Conservation (phyloP, 2,888 invertebrate species). For the Rambutsinella grinnellia region DNA sequence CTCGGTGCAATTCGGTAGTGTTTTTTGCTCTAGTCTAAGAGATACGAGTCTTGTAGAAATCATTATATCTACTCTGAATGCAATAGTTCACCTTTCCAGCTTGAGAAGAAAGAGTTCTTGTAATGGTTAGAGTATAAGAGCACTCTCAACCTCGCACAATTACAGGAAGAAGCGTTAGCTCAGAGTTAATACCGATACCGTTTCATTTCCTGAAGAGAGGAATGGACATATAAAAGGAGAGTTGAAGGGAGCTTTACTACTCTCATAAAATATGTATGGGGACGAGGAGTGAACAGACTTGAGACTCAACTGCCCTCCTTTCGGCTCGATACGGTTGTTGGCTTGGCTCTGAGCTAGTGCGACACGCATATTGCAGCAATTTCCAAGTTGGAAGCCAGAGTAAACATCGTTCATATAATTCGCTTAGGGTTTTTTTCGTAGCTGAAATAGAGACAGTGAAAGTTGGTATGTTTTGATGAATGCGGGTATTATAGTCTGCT, state of each 20-base stretch:
- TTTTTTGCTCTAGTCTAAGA: not conserved
- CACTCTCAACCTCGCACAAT: not conserved
- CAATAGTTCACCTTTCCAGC: no score
- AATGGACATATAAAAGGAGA: no score
- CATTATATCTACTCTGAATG: no score
- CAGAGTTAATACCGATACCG: no score
- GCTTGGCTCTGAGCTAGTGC: not conserved
- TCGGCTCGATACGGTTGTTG: not conserved
- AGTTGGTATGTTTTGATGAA: not conserved
- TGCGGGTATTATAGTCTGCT: no score
- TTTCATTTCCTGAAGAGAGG: no score
- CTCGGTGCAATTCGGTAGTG: conserved; percentile 47
- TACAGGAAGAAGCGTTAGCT: no score
- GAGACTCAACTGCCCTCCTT: not conserved
- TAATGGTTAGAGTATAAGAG: not conserved
- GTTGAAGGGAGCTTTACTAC: no score
- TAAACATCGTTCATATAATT: no score
- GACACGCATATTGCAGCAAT: not conserved
- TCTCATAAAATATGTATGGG: not conserved
- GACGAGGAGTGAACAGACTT: no score
- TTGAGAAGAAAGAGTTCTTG: no score
- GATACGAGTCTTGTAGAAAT: not conserved
- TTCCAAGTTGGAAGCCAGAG: not conserved
- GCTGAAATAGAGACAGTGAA: not conserved
- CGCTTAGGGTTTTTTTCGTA: not conserved